Percentiles rank a stretch among this genome's conserved stretches.
Conservation (phyloP, 2,113 vertebrate species). For the Sminthopsis crassicaudata region DNA sequence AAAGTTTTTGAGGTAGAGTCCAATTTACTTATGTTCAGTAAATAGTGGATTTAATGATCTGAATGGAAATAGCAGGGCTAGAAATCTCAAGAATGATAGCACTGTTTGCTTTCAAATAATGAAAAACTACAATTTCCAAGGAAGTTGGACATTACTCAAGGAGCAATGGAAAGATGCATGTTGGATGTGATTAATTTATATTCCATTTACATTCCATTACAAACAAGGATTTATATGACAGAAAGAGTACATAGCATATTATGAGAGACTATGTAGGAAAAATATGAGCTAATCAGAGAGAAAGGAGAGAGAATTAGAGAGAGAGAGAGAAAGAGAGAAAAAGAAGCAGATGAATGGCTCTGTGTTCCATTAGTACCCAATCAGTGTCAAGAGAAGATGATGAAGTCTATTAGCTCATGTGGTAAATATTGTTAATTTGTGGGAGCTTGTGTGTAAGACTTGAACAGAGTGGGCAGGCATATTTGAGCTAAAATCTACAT, state of each 20-base stretch:
- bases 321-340: too few species aligned
- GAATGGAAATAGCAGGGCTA: neutral
- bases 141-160: neutral
- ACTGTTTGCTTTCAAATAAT: neutral
- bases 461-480: neutral
- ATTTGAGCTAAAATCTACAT: neutral
- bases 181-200: neutral
- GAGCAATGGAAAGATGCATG: neutral
- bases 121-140: neutral
- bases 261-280: neutral
- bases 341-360: neutral
- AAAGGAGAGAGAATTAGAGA: neutral
- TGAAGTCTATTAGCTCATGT: neutral
- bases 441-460: neutral
- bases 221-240: neutral
- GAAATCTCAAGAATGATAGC: neutral
- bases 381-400: neutral
- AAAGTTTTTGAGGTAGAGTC: neutral
- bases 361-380: neutral
- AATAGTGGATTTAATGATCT: neutral
- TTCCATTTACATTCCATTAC: neutral
- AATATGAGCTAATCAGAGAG: neutral
- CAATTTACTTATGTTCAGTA: accelerated
- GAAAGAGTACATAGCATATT: neutral
- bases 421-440: neutral